Evolutionary conservation across 2,888 invertebrate genomes (phyloP).

Genomic region (Caenorhabditis panamensis): DNA sequence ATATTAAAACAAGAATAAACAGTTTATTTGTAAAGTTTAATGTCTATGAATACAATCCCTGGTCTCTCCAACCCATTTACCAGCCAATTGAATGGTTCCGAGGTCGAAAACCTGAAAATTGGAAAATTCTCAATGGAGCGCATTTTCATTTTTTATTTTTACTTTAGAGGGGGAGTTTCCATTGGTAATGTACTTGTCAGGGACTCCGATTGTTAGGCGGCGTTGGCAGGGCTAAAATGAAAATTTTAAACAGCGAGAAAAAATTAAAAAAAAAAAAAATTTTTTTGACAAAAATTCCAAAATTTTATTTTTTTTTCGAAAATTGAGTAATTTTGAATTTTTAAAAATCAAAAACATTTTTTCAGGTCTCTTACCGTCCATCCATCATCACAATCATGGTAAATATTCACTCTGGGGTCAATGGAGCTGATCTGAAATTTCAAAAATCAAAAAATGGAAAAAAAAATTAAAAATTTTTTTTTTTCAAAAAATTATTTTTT

Average conservation of each 20-base stretch:
- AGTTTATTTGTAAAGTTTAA: no score
- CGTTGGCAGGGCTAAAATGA: constrained; percentile 68
- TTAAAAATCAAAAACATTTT: not conserved
- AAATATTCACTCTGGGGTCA: constrained; percentile 62
- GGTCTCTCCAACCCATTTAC: constrained; percentile 69
- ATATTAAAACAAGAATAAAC: no score
- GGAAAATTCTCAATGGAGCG: not conserved
- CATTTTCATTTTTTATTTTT: not conserved
- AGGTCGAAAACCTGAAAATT: constrained; percentile 58
- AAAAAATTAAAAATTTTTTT: not conserved
- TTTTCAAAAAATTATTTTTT: not conserved
- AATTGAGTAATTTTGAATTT: not conserved
- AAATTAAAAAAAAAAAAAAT: no score
- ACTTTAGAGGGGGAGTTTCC: constrained; percentile 56
- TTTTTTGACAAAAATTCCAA: no score
- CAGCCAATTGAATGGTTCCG: constrained; percentile 68
- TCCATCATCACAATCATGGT: constrained; percentile 68
- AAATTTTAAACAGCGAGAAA: not conserved
- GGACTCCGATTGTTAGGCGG: constrained; percentile 65
- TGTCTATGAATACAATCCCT: constrained; percentile 69
- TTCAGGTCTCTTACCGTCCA: constrained; percentile 66
- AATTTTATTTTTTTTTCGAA: no score
- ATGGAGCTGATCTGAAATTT: constrained; percentile 54
- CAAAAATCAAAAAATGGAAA: not conserved
- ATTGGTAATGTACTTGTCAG: constrained; percentile 66